These are phyloP conservation scores for Desmodus rotundus DNA, from an alignment of 2,113 vertebrate species.

Conservation along the genomic window DNA sequence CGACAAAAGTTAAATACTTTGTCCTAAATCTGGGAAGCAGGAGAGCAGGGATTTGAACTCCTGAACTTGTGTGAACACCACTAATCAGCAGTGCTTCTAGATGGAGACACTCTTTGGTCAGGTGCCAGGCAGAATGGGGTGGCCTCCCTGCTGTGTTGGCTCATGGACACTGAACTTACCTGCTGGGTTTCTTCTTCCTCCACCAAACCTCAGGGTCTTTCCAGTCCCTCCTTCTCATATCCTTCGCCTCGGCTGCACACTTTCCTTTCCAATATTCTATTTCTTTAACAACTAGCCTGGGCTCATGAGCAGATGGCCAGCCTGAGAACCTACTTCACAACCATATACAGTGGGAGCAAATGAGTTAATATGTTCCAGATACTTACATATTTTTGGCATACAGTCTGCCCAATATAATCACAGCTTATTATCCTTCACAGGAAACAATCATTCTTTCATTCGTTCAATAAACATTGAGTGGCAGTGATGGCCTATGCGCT, in stretches of 20 bases:
- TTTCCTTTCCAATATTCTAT: not conserved
- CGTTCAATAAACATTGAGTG: constrained; percentile 2
- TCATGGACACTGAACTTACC: not conserved
- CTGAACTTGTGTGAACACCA: not conserved
- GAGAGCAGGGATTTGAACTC: not conserved
- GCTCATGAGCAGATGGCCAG: not conserved
- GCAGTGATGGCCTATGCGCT: not conserved
- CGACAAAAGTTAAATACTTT: not conserved
- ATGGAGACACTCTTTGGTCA: not conserved
- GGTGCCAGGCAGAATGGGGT: not conserved
- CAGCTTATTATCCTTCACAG: constrained; percentile 28
- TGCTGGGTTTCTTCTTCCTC: not conserved
- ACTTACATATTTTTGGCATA: constrained; percentile 27
- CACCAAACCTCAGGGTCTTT: not conserved
- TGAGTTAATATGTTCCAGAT: constrained; percentile 56
- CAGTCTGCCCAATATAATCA: constrained; percentile 18
- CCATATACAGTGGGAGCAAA: not conserved
- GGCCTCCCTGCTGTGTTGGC: not conserved
- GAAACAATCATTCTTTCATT: constrained; percentile 52
- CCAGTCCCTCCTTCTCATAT: not conserved
- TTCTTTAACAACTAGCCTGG: not conserved
- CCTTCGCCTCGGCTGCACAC: not conserved
- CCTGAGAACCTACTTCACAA: not conserved
- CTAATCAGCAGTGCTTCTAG: not conserved
- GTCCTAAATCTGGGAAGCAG: not conserved